Evolutionary conservation across 2,888 invertebrate genomes (phyloP), one percentile per base, ranked within the genome.

Genomic region (Mactromeris polynyma): DNA sequence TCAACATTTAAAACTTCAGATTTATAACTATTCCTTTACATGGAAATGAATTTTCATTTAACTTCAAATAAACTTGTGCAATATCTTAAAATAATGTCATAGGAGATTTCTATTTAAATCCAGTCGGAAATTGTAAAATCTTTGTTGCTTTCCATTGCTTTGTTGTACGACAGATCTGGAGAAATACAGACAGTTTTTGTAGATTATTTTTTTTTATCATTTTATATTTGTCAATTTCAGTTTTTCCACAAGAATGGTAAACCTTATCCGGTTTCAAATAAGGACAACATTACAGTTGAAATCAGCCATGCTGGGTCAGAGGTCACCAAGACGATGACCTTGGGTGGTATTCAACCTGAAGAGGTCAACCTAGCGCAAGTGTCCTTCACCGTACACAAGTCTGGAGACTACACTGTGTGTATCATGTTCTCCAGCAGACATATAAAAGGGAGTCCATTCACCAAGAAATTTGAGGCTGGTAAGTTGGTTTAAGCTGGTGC

Each of bases 341-440:
- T 99, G 95, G 99, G 99, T 78, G 98, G 98, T 14, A 98, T 98
- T 51, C 98, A 98, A 97, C 98, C 98, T 33, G 98, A 98, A 95
- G 98, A 98, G 95, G 98, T 98, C 86, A 98, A 99, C 97, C 98
- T 98, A 77, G 98, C 98, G 84, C 98, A 98, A 94, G 98, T 98
- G 85, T 98, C 98, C 96, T 99, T 99, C 97, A 98, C 98, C 9
- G 99, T 99, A 90, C 98, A 99, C 92, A 98, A 98, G 93, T 98
- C 99, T 33, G 99, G 99, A 51, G 98, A 98, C 94, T 99, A 99
- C 97, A 97, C 98, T 95, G 98, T 99, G 93, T 98, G 98, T 81
- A 98, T 99, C 86, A 97, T 98, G 97, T 98, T 99, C 89, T 98
- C 98, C 88, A 98, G 98, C 33, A 95, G 95, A 90, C 98, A 98